Base-by-base conservation (phyloP, 92 coral and sea anemone species). In the Plumapathes pennacea region DNA sequence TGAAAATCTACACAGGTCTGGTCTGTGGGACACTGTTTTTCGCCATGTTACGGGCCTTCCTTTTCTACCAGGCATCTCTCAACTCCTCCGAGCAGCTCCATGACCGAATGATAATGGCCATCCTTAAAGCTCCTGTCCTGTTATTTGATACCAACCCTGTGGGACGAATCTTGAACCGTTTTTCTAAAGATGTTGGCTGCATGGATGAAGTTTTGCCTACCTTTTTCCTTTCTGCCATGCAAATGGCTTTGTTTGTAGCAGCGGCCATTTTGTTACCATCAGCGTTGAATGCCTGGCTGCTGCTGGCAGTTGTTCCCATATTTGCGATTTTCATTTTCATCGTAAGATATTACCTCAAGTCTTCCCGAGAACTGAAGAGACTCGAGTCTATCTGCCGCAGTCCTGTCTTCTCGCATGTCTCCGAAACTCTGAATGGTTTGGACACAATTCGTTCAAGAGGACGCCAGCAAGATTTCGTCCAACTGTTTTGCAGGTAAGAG, bases 11-110 rank as follows among this genome's bases (percentile, higher is more conserved):
- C 34, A 44, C 59, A 10, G 81, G 65, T 15, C 14, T 62, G 30
- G 73, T 67, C 38, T 15, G 48, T 19, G 72, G 81, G 25, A 61
- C 57, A 38, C 72, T 65, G 2, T 14, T 54, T 2, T 43, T 74
- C 32, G 73, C 32, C 19, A 40, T 58, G 17, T 3, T 55, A 15
- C 48, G 60, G 13, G 57, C 73, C 22, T 74, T 74, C 46, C 13
- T 44, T 10, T 43, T 63, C 21, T 58, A 61, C 21, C 32, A 54
- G 24, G 67, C 81, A 10, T 29, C 81, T 14, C 60, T 52, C 12
- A 33, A 29, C 19, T 67, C 81, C 1, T 74, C 81, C n/a, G 38
- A 43, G 38, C 32, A 15, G 25, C 31, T 74, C 17, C 81, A 74
- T 22, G 28, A 54, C 12, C 37, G 63, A n/a, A 56, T 56, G 63